Evolutionary conservation across 64 coral and sea anemone species (phyloP), one percentile per base, ranked within the genome.

Genomic region (Porites lutea): DNA sequence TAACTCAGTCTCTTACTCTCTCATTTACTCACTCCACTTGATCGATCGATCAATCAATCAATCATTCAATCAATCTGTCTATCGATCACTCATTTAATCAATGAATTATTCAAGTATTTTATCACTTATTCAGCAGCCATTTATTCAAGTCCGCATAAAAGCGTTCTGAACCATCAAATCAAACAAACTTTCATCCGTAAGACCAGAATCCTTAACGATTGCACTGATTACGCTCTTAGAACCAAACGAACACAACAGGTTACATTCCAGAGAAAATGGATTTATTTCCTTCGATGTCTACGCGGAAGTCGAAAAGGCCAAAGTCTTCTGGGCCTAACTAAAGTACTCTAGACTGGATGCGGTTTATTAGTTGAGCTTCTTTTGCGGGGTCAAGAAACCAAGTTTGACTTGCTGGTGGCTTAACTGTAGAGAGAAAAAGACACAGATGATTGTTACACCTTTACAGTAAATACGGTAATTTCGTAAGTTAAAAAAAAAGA

Each of bases 161-260:
- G 71, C 27, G 48, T 73, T 73, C 6, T 73, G 7, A 5, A 48
- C 71, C 44, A 73, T 48, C 71, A 73, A 11, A 13, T 73, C 43
- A 12, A 73, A 73, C 27, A 73, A 45, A 6, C 14, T 21, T 73
- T 73, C n/a, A 21, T 73, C 71, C 71, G 71, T 73, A 5, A 73
- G 5, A 73, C n/a, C n/a, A 11, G 71, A 71, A 67, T 67, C 70
- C 61, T 88, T 75, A 12, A 72, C 86, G 20, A 88, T 59, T 21
- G 18, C 4, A 52, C 19, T 48, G 3, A 88, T 3, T 18, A 88
- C 5, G 48, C 86, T 88, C 13, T 62, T 48, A 59, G 13, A 2
- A 61, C 86, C 86, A 59, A 88, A 88, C 22, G 70, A 72, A 88
- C 86, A 88, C 15, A 75, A 88, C 23, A 88, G 23, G 20, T 88